A percentile compares a stretch with the other conserved stretches of the same genome.
phyloP scores from a whole-genome alignment of 2,797 vertebrate species.

The Mus spretus region DNA sequence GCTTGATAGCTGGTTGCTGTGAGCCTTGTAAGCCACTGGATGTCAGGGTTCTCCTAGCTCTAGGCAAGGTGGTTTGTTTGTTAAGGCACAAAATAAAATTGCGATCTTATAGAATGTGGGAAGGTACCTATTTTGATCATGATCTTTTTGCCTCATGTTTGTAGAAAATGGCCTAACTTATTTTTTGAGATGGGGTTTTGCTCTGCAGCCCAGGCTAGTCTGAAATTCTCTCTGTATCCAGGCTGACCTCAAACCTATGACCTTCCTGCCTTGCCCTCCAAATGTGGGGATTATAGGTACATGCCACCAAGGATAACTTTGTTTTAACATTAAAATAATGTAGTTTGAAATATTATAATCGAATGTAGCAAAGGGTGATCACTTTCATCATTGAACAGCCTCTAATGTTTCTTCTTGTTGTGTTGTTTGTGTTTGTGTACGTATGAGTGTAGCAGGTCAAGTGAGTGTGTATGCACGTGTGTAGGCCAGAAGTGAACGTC shows the following conservation, averaged over 20 bases:
- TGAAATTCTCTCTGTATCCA: not conserved
- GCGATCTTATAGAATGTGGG: not conserved
- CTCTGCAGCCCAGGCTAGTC: not conserved
- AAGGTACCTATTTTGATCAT: not conserved
- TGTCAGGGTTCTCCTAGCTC: conserved; percentile 77
- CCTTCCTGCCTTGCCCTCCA: not conserved
- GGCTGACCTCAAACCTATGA: too few relatives aligned
- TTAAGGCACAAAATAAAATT: not conserved
- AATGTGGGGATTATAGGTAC: not conserved
- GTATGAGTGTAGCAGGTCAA: not conserved
- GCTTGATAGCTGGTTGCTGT: conserved; percentile 45
- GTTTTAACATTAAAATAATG: conserved; percentile 8
- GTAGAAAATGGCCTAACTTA: not conserved
- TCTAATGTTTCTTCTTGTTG: not conserved
- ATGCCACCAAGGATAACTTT: not conserved
- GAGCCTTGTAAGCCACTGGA: conserved; percentile 69
- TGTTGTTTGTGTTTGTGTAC: not conserved
- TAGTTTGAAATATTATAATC: not conserved
- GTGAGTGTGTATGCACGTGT: not conserved
- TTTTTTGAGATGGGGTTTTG: not conserved
- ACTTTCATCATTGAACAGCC: conserved; percentile 3
- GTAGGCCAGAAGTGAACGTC: not conserved
- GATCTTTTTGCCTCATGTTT: not conserved
- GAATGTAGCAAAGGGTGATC: not conserved
- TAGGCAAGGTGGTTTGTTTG: not conserved